phyloP scores from a whole-genome alignment of 2,113 vertebrate species.

The Polypterus senegalus region DNA sequence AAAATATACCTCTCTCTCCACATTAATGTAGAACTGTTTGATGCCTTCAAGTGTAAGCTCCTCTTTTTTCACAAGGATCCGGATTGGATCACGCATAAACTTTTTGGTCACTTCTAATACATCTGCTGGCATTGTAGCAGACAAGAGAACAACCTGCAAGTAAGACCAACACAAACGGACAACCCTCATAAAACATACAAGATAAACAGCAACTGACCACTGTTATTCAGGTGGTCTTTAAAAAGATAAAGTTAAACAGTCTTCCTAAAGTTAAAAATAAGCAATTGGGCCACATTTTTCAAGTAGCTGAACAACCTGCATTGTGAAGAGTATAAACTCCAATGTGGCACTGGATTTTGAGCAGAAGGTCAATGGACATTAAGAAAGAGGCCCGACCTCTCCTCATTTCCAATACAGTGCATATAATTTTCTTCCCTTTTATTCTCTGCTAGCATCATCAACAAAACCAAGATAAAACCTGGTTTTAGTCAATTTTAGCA shows the following conservation, averaged over 20 bases:
- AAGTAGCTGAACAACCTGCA: not conserved
- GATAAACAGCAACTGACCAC: rapidly evolving
- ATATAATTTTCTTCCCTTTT: slow-evolving; percentile 48
- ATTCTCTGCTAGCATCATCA: slow-evolving; percentile 60
- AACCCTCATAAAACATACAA: rapidly evolving
- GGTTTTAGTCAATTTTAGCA: slow-evolving; percentile 53
- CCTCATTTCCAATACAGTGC: slow-evolving; percentile 40
- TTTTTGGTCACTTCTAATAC: slow-evolving; percentile 98
- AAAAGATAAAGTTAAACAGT: not conserved
- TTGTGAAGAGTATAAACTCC: not conserved
- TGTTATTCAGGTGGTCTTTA: rapidly evolving
- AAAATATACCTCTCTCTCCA: slow-evolving; percentile 79
- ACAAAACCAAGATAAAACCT: slow-evolving; percentile 38
- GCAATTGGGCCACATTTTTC: not conserved
- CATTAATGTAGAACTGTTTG: slow-evolving; percentile 98
- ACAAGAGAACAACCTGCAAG: slow-evolving; percentile 83
- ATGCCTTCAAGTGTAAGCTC: slow-evolving; percentile 97
- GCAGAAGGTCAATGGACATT: slow-evolving; percentile 64
- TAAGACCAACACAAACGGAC: not conserved
- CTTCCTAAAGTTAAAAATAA: not conserved
- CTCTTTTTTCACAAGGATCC: slow-evolving; percentile 95
- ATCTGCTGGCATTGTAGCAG: slow-evolving; percentile 94
- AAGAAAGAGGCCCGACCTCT: slow-evolving; percentile 67
- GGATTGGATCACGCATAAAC: slow-evolving; percentile 93
- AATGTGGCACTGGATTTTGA: slow-evolving; percentile 49